A percentile compares a stretch with the other conserved stretches of the same genome.
These are phyloP conservation scores for Drosophila sp. DNA, from an alignment of 1,140 invertebrate genomes.

Conservation along the genomic window DNA sequence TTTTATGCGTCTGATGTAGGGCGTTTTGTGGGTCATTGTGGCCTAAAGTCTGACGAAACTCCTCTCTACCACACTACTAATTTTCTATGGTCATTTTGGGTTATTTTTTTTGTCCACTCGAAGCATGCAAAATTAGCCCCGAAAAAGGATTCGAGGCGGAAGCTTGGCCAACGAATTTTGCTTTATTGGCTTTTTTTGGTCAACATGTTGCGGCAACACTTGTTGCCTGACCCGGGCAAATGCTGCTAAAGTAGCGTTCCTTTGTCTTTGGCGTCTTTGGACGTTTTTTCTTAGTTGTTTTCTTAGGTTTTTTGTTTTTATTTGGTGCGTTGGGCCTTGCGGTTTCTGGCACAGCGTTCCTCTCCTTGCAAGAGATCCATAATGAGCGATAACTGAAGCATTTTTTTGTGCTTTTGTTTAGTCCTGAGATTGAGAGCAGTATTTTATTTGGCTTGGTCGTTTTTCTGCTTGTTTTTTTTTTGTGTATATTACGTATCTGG, in stretches of 20 bases:
- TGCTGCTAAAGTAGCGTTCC: slow-evolving; percentile 14
- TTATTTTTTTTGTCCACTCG: slow-evolving; percentile 36
- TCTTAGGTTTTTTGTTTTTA: too few relatives aligned
- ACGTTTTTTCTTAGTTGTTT: slow-evolving; percentile 31
- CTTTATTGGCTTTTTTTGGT: slow-evolving; percentile 47
- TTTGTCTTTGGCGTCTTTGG: slow-evolving; percentile 51
- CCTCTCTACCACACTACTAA: slow-evolving; percentile 39
- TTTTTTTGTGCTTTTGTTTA: slow-evolving; percentile 69
- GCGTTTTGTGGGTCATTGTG: slow-evolving; percentile 24
- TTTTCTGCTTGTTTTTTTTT: slow-evolving; percentile 36
- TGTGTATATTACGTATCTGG: slow-evolving; percentile 66
- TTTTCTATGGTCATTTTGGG: slow-evolving; percentile 54
- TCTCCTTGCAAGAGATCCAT: slow-evolving; percentile 70
- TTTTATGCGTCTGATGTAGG: slow-evolving; percentile 21
- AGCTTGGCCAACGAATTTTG: slow-evolving; percentile 38
- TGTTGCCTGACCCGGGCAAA: slow-evolving; percentile 42
- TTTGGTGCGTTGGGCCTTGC: slow-evolving; percentile 20
- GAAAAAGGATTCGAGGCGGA: slow-evolving; percentile 72
- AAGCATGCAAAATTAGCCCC: slow-evolving; percentile 56
- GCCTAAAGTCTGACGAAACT: slow-evolving; percentile 24
- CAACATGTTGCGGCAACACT: slow-evolving; percentile 63
- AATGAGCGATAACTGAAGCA: slow-evolving; percentile 76
- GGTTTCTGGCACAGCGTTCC: slow-evolving; percentile 31
- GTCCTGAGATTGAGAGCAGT: slow-evolving; percentile 75
- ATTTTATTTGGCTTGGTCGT: slow-evolving; percentile 40